Base-by-base conservation (phyloP, 2,888 invertebrate species). In the Rapana venosa region DNA sequence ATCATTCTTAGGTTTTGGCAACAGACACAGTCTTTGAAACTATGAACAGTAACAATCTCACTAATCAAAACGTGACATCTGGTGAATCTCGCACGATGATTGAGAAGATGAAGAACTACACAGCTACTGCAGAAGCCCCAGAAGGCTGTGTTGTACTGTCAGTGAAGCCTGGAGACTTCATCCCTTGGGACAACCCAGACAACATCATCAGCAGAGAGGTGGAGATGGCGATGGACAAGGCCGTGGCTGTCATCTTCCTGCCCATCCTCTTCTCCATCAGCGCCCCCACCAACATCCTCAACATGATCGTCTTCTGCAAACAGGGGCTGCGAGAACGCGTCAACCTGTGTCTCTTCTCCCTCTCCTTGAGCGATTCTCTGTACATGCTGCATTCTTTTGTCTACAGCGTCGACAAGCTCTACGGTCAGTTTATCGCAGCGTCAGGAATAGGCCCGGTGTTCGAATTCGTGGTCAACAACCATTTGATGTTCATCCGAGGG, bases 271-370 rank as follows among this genome's bases (percentile, higher is more conserved):
- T 88, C 30, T 26, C 26, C 36, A 47, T 83, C 81, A 36, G 61
- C 20, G 66, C 30, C 17, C 70, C 83, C 30, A 58, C 61, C n/a
- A 83, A 83, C 47, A 32, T 88, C 22, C 32, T 88, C 36, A 87
- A 66, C 66, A 66, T 87, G 86, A 22, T 70, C 11, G 86, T 87
- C 20, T 87, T 87, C 70, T 87, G 35, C 5, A 87, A 66, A n/a
- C 86, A 87, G 20, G 86, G 86, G 26, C 35, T 87, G 35, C 32
- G 66, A 22, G 86, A 87, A 26, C 61, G 86, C 20, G 35, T 87
- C 86, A 87, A 87, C 86, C 86, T 87, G 32, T 86, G 86, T 17
- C 61, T 86, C 30, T 88, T 88, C 36, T 61, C n/a, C 35, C 83
- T 81, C 32, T 30, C 88, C n/a, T 1, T 81, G 26, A 15, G 61